Conservation (phyloP, 2,113 vertebrate genomes). For the Ophthalmolycus amberensis region DNA sequence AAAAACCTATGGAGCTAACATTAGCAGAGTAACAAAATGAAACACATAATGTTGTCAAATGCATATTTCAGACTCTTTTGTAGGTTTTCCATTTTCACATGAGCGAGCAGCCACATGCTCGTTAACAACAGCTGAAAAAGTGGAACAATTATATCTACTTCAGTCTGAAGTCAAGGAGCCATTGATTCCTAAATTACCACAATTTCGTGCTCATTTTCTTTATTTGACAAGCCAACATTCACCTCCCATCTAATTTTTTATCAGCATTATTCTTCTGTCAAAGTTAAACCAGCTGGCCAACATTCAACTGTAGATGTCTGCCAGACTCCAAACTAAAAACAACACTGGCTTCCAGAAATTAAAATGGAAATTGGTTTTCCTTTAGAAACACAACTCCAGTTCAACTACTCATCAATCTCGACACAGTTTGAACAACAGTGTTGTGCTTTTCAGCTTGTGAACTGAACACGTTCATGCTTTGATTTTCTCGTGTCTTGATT, state of each 20-base stretch:
- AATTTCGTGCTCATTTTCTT: background rate
- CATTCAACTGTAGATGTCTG: background rate
- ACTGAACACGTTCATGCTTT: background rate
- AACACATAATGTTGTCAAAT: no score
- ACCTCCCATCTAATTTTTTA: background rate
- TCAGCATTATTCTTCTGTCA: background rate
- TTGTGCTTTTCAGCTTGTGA: background rate
- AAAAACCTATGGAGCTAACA: no score
- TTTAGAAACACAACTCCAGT: background rate
- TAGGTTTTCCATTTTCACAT: no score
- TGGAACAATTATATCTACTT: background rate
- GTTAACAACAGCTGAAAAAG: background rate
- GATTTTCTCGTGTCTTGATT: background rate
- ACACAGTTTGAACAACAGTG: background rate
- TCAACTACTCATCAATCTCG: background rate
- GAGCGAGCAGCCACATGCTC: no score
- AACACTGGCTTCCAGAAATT: background rate
- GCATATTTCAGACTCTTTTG: no score
- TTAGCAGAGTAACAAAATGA: no score
- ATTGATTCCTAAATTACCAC: background rate
- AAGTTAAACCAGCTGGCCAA: background rate
- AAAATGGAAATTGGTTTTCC: conserved; percentile 19
- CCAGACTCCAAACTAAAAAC: conserved; percentile 1
- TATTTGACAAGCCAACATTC: background rate
- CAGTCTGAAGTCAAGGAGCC: background rate